Conservation (phyloP, 2,113 vertebrate genomes). For the Stomatorhinus ivindoensis region DNA sequence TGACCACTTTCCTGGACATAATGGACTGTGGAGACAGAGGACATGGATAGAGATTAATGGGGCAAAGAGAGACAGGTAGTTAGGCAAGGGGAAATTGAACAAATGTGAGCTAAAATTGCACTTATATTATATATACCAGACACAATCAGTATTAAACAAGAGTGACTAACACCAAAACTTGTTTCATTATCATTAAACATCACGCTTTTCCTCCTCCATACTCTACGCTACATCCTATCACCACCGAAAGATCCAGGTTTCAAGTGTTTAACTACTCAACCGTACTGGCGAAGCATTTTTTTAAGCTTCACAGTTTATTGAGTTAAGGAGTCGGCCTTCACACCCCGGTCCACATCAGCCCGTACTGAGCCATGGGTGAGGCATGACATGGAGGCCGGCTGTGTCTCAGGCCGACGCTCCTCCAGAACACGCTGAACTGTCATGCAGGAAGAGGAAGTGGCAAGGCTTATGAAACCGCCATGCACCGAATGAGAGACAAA, state of each 20-base stretch:
- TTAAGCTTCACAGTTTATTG: not conserved
- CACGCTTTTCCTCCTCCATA: not conserved
- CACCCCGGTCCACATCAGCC: not conserved
- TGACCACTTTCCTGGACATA: slow-evolving; percentile 80
- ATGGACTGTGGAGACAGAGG: slow-evolving; percentile 42
- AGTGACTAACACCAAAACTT: not conserved
- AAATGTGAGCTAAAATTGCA: not conserved
- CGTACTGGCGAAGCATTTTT: not conserved
- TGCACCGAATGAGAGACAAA: not conserved
- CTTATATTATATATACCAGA: not conserved
- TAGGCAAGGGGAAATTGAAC: not conserved
- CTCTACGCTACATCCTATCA: not conserved
- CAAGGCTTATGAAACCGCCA: not conserved
- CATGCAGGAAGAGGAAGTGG: not conserved
- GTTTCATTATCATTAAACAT: not conserved
- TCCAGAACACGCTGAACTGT: not conserved
- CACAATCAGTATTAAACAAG: not conserved
- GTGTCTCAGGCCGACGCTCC: not conserved
- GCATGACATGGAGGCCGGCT: not conserved
- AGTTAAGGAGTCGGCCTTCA: not conserved
- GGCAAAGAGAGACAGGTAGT: not conserved
- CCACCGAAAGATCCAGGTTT: not conserved
- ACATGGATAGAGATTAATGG: not conserved
- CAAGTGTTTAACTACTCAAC: not conserved
- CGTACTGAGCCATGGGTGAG: not conserved